These are phyloP conservation scores for Probosciger aterrimus DNA, from an alignment of 2,113 vertebrate species.

Conservation along the genomic window DNA sequence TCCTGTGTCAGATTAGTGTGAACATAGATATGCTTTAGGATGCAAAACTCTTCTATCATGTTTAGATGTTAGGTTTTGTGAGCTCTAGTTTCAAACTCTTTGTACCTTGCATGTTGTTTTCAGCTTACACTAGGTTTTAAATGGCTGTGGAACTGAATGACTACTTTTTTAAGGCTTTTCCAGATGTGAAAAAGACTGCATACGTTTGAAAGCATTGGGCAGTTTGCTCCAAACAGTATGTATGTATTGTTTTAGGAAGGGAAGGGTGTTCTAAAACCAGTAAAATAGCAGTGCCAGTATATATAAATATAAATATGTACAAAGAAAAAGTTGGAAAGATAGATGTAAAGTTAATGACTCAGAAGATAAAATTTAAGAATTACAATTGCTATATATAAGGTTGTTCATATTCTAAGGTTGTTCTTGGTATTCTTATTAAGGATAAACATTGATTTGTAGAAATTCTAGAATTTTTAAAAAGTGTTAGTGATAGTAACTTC, in stretches of 20 bases:
- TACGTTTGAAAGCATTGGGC: background rate
- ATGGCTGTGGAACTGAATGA: background rate
- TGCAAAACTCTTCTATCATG: background rate
- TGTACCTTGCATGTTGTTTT: background rate
- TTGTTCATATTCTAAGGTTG: background rate
- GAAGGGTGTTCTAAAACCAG: background rate
- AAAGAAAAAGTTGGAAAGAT: background rate
- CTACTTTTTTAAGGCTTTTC: background rate
- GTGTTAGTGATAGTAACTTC: background rate
- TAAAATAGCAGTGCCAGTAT: background rate
- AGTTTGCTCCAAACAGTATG: background rate
- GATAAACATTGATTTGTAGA: background rate
- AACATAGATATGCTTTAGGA: background rate
- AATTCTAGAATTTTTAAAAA: background rate
- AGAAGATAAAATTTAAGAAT: background rate
- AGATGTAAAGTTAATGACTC: background rate
- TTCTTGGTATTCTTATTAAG: background rate
- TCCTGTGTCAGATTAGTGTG: background rate
- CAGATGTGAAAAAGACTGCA: background rate
- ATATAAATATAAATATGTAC: background rate
- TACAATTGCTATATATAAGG: background rate
- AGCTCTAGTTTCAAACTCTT: background rate
- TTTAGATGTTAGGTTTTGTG: background rate
- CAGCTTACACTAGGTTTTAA: background rate
- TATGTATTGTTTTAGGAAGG: background rate